phyloP scores from a whole-genome alignment of 1,140 invertebrate genomes.

The Probaryconus sp. region DNA sequence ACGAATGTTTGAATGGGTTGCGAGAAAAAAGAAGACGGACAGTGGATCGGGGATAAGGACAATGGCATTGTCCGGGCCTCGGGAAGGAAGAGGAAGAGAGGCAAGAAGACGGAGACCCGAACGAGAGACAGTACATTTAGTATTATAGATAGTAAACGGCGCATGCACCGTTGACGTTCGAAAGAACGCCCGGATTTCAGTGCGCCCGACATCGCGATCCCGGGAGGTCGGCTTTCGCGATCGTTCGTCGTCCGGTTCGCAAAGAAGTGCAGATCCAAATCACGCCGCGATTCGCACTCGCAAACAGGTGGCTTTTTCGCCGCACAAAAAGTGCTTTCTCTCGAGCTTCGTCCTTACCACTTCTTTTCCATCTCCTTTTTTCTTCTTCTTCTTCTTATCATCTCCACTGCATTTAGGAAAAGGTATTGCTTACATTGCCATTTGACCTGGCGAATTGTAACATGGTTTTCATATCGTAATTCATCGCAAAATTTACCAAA shows the following conservation, averaged over 20 bases:
- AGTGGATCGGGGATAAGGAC: slow-evolving; percentile 6
- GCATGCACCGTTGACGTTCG: slow-evolving; percentile 69
- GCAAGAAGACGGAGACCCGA: slow-evolving; percentile 13
- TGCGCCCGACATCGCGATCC: slow-evolving; percentile 71
- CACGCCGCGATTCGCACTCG: neutral
- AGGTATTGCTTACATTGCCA: no score
- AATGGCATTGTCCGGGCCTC: neutral
- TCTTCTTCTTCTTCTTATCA: no score
- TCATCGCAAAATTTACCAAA: no score
- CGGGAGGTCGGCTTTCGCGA: slow-evolving; percentile 62
- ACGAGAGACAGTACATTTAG: slow-evolving; percentile 41
- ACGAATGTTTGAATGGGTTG: slow-evolving; percentile 25
- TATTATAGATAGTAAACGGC: slow-evolving; percentile 62
- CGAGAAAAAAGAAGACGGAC: slow-evolving; percentile 3
- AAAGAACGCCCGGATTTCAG: slow-evolving; percentile 71
- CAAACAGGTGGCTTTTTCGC: neutral
- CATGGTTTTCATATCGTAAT: no score
- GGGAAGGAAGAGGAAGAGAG: slow-evolving; percentile 13
- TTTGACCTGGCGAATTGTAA: no score
- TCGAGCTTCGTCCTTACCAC: neutral
- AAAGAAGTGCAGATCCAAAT: slow-evolving; percentile 23
- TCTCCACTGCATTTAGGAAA: no score
- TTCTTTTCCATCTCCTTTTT: no score
- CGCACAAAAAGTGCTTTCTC: no score
- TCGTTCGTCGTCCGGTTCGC: slow-evolving; percentile 16